Percentiles rank a stretch among this genome's conserved stretches.
Evolutionary conservation across 2,113 vertebrate genomes (phyloP).

Genomic region (Falcunculus frontatus): DNA sequence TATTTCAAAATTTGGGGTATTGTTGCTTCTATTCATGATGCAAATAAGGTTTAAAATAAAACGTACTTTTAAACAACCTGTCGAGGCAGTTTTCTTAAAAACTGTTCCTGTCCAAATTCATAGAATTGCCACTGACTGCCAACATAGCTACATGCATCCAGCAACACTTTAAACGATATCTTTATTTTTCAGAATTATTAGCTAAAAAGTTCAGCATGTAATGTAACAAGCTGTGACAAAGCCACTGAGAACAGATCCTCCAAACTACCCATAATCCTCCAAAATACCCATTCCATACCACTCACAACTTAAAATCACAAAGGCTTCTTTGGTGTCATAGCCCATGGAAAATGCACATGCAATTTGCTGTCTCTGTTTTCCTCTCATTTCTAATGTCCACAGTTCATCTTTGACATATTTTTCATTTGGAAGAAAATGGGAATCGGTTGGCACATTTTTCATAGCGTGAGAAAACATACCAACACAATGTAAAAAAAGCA

Average conservation of each 20-base stretch:
- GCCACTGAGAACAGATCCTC: background rate
- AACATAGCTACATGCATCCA: rapidly evolving
- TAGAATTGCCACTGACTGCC: background rate
- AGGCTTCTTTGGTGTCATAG: background rate
- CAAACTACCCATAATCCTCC: no score
- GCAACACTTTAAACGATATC: background rate
- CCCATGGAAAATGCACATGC: background rate
- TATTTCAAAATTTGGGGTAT: background rate
- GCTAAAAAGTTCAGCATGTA: background rate
- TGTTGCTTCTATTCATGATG: background rate
- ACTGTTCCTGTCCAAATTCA: background rate
- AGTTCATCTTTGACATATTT: background rate
- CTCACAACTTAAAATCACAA: background rate
- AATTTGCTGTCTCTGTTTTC: background rate
- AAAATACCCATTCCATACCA: background rate
- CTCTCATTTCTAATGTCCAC: background rate
- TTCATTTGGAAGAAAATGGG: background rate
- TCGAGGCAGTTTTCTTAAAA: background rate
- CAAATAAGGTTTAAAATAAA: background rate
- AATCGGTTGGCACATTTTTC: background rate
- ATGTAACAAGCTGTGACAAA: background rate
- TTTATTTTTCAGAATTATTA: background rate
- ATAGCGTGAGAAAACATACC: background rate
- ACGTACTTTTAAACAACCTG: background rate
- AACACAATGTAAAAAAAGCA: background rate